Evolutionary conservation across 2,888 invertebrate species (phyloP).

Genomic region (Pammene aurita): DNA sequence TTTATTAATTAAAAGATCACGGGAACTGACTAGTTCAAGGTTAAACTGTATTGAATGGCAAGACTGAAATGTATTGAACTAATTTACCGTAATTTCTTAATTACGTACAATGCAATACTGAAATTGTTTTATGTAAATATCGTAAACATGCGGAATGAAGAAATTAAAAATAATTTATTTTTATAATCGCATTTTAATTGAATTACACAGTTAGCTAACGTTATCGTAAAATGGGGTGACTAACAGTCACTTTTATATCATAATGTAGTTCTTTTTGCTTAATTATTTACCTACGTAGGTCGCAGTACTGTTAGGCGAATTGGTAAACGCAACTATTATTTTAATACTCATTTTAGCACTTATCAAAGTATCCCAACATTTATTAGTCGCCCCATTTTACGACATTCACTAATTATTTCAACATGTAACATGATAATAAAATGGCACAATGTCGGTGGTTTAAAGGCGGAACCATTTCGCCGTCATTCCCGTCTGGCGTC

Average conservation of each 20-base stretch:
- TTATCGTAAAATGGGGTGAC: neutral
- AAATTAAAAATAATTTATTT: slow-evolving; percentile 77
- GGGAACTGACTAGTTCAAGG: slow-evolving; percentile 47
- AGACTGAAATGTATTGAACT: slow-evolving; percentile 73
- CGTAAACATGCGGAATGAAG: slow-evolving; percentile 69
- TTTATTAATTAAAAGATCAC: neutral
- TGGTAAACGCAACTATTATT: no score
- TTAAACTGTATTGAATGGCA: slow-evolving; percentile 77
- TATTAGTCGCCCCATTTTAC: neutral
- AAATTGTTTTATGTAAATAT: slow-evolving; percentile 65
- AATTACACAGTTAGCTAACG: slow-evolving; percentile 21
- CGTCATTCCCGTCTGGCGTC: slow-evolving; percentile 21
- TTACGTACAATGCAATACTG: slow-evolving; percentile 54
- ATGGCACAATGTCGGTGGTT: slow-evolving; percentile 48
- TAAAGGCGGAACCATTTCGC: slow-evolving; percentile 39
- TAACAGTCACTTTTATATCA: neutral
- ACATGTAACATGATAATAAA: slow-evolving; percentile 44
- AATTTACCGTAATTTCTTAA: slow-evolving; percentile 57
- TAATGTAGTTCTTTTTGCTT: no score
- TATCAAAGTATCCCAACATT: slow-evolving; percentile 23
- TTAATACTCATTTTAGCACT: neutral
- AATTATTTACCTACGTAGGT: no score
- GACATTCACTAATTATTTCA: slow-evolving; percentile 28
- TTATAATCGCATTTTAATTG: slow-evolving; percentile 65
- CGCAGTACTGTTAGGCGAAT: no score